Base-by-base conservation (phyloP, 2,797 vertebrate species). In the Bradypus variegatus region DNA sequence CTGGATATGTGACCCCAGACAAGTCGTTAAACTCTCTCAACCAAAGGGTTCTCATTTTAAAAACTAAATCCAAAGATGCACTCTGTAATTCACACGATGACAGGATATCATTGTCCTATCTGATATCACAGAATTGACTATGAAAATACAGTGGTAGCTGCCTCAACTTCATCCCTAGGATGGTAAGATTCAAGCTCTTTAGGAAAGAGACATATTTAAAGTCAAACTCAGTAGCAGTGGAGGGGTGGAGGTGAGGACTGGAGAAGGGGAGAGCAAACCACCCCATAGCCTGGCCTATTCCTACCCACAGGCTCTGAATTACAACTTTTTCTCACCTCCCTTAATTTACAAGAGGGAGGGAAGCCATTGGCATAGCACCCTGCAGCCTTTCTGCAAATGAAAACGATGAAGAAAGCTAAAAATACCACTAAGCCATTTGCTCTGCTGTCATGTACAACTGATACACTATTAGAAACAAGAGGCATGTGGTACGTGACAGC, bases 351-450 rank as follows among this genome's bases (percentile, higher is more conserved):
- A 0, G 60, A 18, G 45, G 60, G 73, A 36, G 27, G 53, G n/a
- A 31, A n/a, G 62, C 45, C 55, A 16, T 27, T 58, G 83, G 13
- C 25, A 64, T 0, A 45, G 67, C 70, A 50, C 25, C 18, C 64
- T 13, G 67, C 70, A 72, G 67, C 60, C 14, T 14, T 75, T 48
- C 31, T 16, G 70, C 50, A 84, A 83, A 75, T 2, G 78, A 94
- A 70, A 80, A 36, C 38, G 33, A 67, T 81, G 12, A 45, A 53
- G 60, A 88, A 67, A 58, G 85, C 89, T 91, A 88, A 90, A 92
- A 65, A 77, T 69, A 94, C 13, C 89, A 69, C 55, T 50, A 13
- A 77, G 62, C 36, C 5, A 18, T 41, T 25, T 8, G 50, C 58
- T 76, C 19, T 21, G 67, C 33, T 41, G 58, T 12, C 31, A 4